These are phyloP conservation scores for Monopterus albus DNA, from an alignment of 2,113 vertebrate genomes.

Conservation along the genomic window DNA sequence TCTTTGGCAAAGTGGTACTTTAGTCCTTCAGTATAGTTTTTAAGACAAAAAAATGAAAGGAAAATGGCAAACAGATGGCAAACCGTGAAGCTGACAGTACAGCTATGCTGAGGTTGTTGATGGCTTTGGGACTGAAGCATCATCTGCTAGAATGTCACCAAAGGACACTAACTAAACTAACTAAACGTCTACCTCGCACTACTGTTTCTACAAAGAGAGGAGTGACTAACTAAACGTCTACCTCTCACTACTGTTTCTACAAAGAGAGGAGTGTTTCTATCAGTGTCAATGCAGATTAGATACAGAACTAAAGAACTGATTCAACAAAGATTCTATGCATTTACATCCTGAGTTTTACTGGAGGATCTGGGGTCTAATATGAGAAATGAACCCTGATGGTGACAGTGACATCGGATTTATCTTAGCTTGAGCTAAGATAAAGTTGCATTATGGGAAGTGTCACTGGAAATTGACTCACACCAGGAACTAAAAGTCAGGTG, in stretches of 20 bases:
- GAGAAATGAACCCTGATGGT: no score
- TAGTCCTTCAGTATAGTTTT: not conserved
- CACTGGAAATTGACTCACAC: no score
- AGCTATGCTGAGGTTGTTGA: not conserved
- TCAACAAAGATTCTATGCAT: no score
- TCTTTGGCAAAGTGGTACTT: conserved; percentile 44
- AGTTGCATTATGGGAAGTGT: no score
- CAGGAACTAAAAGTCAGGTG: not conserved
- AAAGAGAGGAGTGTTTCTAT: not conserved
- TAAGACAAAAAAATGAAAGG: not conserved
- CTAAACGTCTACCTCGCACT: not conserved
- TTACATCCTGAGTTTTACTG: no score
- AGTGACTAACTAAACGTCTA: not conserved
- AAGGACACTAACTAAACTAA: no score
- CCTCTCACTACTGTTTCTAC: not conserved
- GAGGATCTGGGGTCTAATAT: no score
- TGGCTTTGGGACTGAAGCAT: not conserved
- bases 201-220: not conserved
- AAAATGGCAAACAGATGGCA: conserved; percentile 3
- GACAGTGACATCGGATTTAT: no score
- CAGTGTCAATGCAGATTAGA: no score
- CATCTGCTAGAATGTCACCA: not conserved
- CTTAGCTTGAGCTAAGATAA: no score
- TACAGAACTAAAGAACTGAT: no score
- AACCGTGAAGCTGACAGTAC: not conserved